A percentile compares a stretch with the other conserved stretches of the same genome.
Evolutionary conservation across 2,113 vertebrate species (phyloP).

Genomic region (Peucedramus taeniatus): DNA sequence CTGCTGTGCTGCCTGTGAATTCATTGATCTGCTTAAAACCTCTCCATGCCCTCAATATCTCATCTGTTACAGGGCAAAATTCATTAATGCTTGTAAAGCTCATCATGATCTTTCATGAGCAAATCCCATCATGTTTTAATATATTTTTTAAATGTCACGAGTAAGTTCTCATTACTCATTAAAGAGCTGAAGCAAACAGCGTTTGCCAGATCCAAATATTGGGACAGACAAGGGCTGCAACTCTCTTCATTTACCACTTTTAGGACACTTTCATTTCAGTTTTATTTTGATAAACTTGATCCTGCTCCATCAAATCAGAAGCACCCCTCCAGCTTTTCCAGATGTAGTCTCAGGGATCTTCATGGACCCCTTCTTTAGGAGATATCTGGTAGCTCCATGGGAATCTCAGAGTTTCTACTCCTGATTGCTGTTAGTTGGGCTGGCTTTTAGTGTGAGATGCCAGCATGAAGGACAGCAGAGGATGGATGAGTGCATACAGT

Average conservation of each 20-base stretch:
- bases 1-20: background rate
- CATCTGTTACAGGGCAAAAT: slow-evolving; percentile 30
- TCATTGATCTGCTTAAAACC: slow-evolving; percentile 29
- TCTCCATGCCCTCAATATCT: background rate
- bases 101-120: slow-evolving; percentile 44
- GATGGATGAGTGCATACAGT: background rate
- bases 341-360: background rate
- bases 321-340: background rate
- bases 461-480: background rate
- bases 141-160: slow-evolving; percentile 5
- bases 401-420: background rate
- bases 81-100: slow-evolving; percentile 46
- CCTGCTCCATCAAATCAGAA: background rate
- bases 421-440: background rate
- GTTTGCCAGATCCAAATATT: background rate
- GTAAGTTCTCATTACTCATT: slow-evolving; percentile 23
- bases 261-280: background rate
- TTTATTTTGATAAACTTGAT: background rate
- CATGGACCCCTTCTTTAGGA: background rate
- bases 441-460: background rate
- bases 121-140: slow-evolving; percentile 46
- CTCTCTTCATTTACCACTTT: background rate
- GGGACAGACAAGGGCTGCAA: background rate
- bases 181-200: background rate
- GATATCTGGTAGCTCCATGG: background rate